Base-by-base conservation (phyloP, 1,140 invertebrate species). In the Nilaparvata lugens region DNA sequence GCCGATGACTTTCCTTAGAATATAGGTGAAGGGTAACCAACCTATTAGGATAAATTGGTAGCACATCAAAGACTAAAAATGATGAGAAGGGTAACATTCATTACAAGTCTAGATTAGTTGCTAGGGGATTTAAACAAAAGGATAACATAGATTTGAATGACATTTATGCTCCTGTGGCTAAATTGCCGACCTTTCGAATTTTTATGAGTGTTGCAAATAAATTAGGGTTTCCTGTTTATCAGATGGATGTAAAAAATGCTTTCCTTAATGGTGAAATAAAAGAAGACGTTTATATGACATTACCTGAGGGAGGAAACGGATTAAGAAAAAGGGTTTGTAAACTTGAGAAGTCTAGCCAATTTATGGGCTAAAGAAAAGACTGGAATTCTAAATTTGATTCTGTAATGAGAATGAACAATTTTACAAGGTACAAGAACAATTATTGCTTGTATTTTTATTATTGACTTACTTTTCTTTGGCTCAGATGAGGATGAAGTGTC, bases 381-480 rank as follows among this genome's bases (percentile, higher is more conserved):
- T 71, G 69, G 65, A 63, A 67, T 31, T 25, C 52, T 23, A 71
- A 60, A 25, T 67, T 66, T 57, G 28, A 63, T 65, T 21, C 53
- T 13, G 63, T 61, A 59, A 38, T 69, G 13, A 14, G 58, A 45
- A 63, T 58, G 11, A 48, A 62, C 4, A 62, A 58, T 52, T 66
- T 68, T 56, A 52, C 9, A 38, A 54, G 45, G 51, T 59, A 48
- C 31, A 14, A 61, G 13, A 38, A 57, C 40, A 62, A 68, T 48
- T 23, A 16, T 24, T 63, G 55, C 35, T 54, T 68, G 7, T 68
- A 60, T 61, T 51, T 60, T 1, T 69, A 72, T 74, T 7, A 71
- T 73, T 62, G 71, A 74, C 68, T 21, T 72, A 7, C 62, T 73
- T 19, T 61, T 73, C 35, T 61, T 65, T 63, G 60, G 67, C n/a